Conservation (phyloP, 1,140 invertebrate species). For the Goniozus legneri region DNA sequence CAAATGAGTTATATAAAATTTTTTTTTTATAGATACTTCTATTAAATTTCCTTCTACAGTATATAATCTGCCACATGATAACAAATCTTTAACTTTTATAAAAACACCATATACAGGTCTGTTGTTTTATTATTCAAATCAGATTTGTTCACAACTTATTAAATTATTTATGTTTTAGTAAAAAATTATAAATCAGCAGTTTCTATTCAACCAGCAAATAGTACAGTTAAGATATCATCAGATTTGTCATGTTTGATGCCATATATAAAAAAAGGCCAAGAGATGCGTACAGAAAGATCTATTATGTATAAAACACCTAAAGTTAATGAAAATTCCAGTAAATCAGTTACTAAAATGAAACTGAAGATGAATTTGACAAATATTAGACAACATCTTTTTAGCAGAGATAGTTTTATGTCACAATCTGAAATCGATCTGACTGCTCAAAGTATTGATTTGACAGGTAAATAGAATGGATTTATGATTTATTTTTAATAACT, state of each 20-base stretch:
- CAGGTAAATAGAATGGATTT: constrained; percentile 26
- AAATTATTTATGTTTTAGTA: constrained; percentile 30
- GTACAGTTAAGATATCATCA: constrained; percentile 24
- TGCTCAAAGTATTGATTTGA: constrained; percentile 41
- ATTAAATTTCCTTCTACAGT: constrained; percentile 27
- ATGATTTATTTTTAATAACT: background rate
- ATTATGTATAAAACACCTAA: constrained; percentile 49
- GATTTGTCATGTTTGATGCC: constrained; percentile 44
- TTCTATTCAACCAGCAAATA: constrained; percentile 45
- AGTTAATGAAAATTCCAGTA: constrained; percentile 16
- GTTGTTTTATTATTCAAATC: constrained; percentile 4
- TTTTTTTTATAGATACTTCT: constrained; percentile 17
- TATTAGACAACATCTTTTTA: constrained; percentile 50
- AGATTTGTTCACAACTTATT: too few species aligned
- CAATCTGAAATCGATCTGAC: constrained; percentile 31
- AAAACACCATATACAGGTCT: constrained; percentile 49
- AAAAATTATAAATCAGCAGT: constrained; percentile 43
- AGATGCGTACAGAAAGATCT: constrained; percentile 43
- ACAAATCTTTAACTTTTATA: constrained; percentile 37
- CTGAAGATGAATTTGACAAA: constrained; percentile 33
- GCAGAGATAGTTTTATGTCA: constrained; percentile 40
- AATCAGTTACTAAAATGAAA: constrained; percentile 6
- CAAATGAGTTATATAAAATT: background rate
- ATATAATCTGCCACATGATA: constrained; percentile 24
- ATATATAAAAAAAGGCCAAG: constrained; percentile 44